Conservation (phyloP, 1,140 invertebrate species). For the Lerema accius region DNA sequence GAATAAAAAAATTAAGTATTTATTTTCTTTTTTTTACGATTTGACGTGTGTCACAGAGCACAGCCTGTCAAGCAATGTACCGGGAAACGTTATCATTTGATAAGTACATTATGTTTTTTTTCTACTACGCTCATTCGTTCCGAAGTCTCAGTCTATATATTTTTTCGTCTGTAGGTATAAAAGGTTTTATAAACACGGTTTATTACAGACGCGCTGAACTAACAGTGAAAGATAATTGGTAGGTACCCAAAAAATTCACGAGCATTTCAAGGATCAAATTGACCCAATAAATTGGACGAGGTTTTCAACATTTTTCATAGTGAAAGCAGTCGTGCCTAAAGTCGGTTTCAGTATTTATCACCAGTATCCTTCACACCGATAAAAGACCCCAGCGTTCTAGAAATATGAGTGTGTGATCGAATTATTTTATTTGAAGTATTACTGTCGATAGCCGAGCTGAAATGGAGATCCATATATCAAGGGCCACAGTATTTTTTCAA, state of each 20-base stretch:
- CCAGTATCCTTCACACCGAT: not conserved
- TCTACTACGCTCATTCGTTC: too few relatives aligned
- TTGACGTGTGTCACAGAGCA: too few relatives aligned
- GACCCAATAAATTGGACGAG: constrained; percentile 7
- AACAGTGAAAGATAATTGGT: too few relatives aligned
- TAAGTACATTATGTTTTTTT: too few relatives aligned
- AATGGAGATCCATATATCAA: not conserved
- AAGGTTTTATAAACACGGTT: too few relatives aligned
- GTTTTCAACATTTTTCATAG: constrained; percentile 18
- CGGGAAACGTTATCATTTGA: too few relatives aligned
- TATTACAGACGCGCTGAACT: not conserved
- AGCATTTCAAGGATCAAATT: constrained; percentile 15
- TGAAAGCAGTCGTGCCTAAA: not conserved
- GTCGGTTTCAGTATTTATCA: constrained; percentile 8
- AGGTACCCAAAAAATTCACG: not conserved
- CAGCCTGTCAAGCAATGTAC: too few relatives aligned
- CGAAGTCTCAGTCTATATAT: too few relatives aligned
- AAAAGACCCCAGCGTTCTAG: constrained; percentile 4
- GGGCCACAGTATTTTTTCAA: not conserved
- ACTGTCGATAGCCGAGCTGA: not conserved
- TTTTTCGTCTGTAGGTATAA: too few relatives aligned
- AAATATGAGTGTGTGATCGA: constrained; percentile 17
- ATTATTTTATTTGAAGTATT: constrained; percentile 24
- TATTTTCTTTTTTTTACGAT: too few relatives aligned
- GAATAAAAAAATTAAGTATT: too few relatives aligned